Conservation (phyloP, 2,888 invertebrate species). For the Macrophya annulata region DNA sequence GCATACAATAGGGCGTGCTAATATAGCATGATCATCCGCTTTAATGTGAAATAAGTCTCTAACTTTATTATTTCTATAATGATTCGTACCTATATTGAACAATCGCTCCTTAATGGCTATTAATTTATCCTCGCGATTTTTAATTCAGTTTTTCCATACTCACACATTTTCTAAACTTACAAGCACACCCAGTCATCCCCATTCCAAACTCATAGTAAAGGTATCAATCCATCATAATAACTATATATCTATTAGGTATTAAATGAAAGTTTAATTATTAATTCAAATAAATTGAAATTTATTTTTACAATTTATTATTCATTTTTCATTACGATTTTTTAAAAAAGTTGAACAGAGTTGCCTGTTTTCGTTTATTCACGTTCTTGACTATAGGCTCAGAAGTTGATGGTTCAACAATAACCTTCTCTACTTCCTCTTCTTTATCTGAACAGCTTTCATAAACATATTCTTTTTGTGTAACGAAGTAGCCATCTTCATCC, state of each 20-base stretch:
- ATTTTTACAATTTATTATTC: neutral
- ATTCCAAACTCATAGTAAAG: too few species aligned
- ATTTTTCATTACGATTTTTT: slow-evolving; percentile 27
- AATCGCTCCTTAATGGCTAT: too few species aligned
- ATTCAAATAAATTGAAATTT: neutral
- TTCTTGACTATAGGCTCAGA: slow-evolving; percentile 18
- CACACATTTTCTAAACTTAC: too few species aligned
- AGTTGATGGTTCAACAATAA: neutral
- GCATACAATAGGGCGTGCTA: too few species aligned
- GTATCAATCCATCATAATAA: neutral
- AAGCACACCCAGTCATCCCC: too few species aligned
- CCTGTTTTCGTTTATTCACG: slow-evolving; percentile 36
- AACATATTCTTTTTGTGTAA: slow-evolving; percentile 76
- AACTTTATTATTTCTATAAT: too few species aligned
- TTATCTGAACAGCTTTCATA: slow-evolving; percentile 75
- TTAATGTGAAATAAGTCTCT: too few species aligned
- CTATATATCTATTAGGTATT: neutral
- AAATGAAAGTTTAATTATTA: slow-evolving; percentile 5
- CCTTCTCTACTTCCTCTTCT: slow-evolving; percentile 61
- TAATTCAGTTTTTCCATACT: too few species aligned
- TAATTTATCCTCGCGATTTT: too few species aligned
- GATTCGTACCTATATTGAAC: too few species aligned
- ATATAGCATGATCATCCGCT: too few species aligned
- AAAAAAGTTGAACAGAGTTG: slow-evolving; percentile 39
- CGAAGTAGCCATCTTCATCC: slow-evolving; percentile 77